Base-by-base conservation (phyloP, 2,113 vertebrate species). In the Ophthalmolycus amberensis region DNA sequence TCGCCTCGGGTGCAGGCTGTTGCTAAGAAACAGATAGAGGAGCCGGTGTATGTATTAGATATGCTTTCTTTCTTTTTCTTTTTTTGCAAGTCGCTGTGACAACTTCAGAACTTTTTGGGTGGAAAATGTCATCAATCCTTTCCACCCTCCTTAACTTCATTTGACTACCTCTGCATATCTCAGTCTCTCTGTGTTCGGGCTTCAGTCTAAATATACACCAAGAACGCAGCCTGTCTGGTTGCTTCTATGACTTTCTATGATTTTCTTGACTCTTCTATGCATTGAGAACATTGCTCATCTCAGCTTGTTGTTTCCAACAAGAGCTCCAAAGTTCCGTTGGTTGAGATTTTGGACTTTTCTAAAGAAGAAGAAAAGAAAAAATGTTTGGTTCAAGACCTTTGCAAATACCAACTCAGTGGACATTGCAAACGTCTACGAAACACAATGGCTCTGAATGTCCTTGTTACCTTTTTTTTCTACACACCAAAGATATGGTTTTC, bases 1-100 rank as follows among this genome's bases (percentile, higher is more conserved):
- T 92, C 52, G 77, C 94, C 94, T 88, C 59, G 80, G 32, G 42
- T 85, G 78, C 90, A 88, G 93, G 86, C 88, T 94, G 95, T 95
- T 96, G 94, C 94, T 96, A 95, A 93, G 94, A 94, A 92, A 94
- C 92, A 22, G 75, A 83, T 79, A 90, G 82, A 32, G 83, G 77
- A 87, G 87, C 68, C 48, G 32, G 73, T 75, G 71, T 77, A 68
- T 91, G 82, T 84, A 88, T 76, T 90, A 94, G 88, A 91, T 92
- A 77, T 90, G 79, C 89, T 91, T 94, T 73, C 81, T 82, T 88
- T 75, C 69, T 83, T 93, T 8, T 25, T 15, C 48, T 92, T 1
- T 81, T 92, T 2, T 79, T 67, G 79, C 70, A 82, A 62, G 64
- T 82, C 68, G 75, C 70, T 87, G n/a, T 92, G 80, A 80, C 62